Conservation (phyloP, 2,888 invertebrate species). For the Thera britannica region DNA sequence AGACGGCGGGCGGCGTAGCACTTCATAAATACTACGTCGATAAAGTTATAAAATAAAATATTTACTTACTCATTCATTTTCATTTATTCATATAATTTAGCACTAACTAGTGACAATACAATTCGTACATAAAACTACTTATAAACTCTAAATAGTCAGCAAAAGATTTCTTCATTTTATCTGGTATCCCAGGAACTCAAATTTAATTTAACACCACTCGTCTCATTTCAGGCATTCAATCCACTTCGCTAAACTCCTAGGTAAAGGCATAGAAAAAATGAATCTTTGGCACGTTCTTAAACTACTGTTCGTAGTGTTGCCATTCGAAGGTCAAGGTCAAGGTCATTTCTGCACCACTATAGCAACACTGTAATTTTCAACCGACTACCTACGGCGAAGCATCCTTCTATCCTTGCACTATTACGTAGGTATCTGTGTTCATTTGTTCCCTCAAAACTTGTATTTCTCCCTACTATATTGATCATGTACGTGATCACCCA, state of each 20-base stretch:
- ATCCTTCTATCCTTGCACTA: too few species aligned
- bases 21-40: too few species aligned
- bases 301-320: slow-evolving; percentile 22
- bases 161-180: not conserved
- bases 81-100: too few species aligned
- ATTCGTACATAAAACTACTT: slow-evolving; percentile 10
- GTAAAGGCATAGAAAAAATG: not conserved
- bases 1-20: too few species aligned
- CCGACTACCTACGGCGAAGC: too few species aligned
- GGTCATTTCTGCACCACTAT: not conserved
- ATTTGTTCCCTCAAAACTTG: not conserved
- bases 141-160: too few species aligned
- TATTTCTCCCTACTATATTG: not conserved
- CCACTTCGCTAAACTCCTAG: slow-evolving; percentile 11
- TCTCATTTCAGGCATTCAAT: not conserved
- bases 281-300: too few species aligned
- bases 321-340: slow-evolving; percentile 23
- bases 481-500: too few species aligned
- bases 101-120: too few species aligned
- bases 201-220: not conserved
- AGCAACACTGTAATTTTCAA: not conserved
- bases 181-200: slow-evolving; percentile 3
- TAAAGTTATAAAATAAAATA: too few species aligned
- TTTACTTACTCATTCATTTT: too few species aligned
- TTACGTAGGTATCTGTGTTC: too few species aligned